Evolutionary conservation across 1,140 invertebrate species (phyloP).

Genomic region (Teleopsis dalmanni): DNA sequence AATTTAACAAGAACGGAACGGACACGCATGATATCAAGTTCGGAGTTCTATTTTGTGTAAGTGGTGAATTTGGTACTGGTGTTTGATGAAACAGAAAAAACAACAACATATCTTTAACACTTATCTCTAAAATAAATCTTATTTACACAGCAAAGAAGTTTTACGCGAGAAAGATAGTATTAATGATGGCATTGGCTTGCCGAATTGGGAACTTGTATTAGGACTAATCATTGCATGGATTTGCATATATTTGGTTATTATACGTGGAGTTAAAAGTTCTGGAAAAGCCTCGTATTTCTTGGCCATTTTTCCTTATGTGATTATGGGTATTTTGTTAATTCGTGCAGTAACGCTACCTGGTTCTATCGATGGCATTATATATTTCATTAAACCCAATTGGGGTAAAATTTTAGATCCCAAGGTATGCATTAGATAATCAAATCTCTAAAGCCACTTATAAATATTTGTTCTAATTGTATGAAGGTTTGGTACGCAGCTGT

Average conservation of each 20-base stretch:
- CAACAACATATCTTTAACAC: not conserved
- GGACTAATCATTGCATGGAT: constrained; percentile 74
- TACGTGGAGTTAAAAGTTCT: constrained; percentile 67
- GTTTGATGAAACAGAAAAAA: not conserved
- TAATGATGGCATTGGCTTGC: constrained; percentile 60
- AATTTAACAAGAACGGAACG: constrained; percentile 5
- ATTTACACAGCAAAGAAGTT: constrained; percentile 53
- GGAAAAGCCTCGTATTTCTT: constrained; percentile 77
- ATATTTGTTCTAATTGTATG: not conserved
- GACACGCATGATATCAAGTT: constrained; percentile 46
- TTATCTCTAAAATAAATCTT: constrained; percentile 2
- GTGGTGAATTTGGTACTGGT: constrained; percentile 14
- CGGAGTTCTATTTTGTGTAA: constrained; percentile 56
- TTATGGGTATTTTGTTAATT: constrained; percentile 69
- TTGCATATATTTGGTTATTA: constrained; percentile 65
- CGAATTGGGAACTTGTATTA: constrained; percentile 68
- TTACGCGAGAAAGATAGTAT: constrained; percentile 61
- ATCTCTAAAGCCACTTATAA: not conserved
- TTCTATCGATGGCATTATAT: constrained; percentile 65
- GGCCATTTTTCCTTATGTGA: constrained; percentile 77
- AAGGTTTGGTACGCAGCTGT: constrained; percentile 73
- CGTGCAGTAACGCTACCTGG: constrained; percentile 66
- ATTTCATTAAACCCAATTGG: constrained; percentile 68
- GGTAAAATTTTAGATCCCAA: constrained; percentile 58
- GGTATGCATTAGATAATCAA: constrained; percentile 54